phyloP scores from a whole-genome alignment of 2,888 invertebrate species.

The Fabriciana adippe region DNA sequence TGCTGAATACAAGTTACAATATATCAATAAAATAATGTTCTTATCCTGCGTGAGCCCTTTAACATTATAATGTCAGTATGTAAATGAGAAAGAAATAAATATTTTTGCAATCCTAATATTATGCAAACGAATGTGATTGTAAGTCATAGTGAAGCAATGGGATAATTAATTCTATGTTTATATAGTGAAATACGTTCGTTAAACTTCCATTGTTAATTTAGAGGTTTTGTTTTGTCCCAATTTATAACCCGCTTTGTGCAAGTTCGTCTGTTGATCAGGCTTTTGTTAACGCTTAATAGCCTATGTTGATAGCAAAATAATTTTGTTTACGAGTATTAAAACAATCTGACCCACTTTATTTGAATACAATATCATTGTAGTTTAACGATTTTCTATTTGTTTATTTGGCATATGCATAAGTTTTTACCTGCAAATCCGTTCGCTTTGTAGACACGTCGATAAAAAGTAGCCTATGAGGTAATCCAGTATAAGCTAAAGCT shows the following conservation, averaged over 20 bases:
- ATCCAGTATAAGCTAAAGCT: too few relatives aligned
- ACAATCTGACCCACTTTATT: conserved; percentile 23
- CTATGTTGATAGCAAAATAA: conserved; percentile 36
- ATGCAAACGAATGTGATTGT: conserved; percentile 3
- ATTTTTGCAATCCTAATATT: background rate
- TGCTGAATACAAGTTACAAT: too few relatives aligned
- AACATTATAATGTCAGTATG: too few relatives aligned
- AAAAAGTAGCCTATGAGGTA: too few relatives aligned
- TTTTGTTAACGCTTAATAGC: conserved; percentile 41
- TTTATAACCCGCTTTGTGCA: conserved; percentile 40
- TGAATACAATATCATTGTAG: conserved; percentile 10
- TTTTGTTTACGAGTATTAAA: conserved; percentile 30
- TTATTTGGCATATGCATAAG: too few relatives aligned
- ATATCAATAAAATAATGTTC: too few relatives aligned
- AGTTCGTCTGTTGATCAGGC: conserved; percentile 32
- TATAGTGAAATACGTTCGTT: conserved; percentile 42
- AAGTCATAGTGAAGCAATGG: conserved; percentile 27
- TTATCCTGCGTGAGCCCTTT: too few relatives aligned
- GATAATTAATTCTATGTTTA: conserved; percentile 42
- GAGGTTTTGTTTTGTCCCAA: conserved; percentile 39
- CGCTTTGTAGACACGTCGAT: too few relatives aligned
- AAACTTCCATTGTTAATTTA: conserved; percentile 42
- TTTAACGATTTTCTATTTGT: too few relatives aligned
- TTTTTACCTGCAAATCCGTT: too few relatives aligned
- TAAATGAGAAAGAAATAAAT: background rate